Conservation (phyloP, 2,888 invertebrate species). For the Tipula helvola region DNA sequence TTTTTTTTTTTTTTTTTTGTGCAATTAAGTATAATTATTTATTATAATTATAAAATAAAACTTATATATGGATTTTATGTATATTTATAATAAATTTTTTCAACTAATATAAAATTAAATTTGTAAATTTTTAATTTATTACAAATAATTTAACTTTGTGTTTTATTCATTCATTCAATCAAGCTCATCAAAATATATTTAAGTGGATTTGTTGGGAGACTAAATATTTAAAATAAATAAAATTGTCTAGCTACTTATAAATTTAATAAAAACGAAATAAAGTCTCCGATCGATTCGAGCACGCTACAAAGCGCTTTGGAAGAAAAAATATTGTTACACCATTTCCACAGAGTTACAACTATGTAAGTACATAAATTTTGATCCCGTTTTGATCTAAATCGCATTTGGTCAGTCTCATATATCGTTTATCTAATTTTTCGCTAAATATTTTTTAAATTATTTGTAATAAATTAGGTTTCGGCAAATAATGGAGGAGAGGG, state of each 20-base stretch:
- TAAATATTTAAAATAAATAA: background rate
- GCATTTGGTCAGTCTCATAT: background rate
- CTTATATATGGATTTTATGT: background rate
- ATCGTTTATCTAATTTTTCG: background rate
- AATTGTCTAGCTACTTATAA: background rate
- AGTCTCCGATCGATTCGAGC: background rate
- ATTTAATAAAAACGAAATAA: background rate
- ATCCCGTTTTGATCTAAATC: background rate
- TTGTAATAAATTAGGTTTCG: background rate
- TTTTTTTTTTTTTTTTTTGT: background rate
- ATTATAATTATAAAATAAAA: background rate
- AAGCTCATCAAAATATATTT: background rate
- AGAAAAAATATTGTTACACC: background rate
- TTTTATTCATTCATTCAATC: background rate
- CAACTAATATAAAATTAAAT: background rate
- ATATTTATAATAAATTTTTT: background rate
- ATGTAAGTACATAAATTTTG: background rate
- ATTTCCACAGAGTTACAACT: background rate
- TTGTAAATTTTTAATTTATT: background rate
- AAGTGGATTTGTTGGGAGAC: background rate
- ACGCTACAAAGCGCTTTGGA: background rate
- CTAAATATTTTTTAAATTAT: background rate
- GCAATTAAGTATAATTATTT: background rate
- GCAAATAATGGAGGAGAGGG: background rate
- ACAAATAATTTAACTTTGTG: background rate